Evolutionary conservation across 2,888 invertebrate genomes (phyloP).

Genomic region (Dusona sp.): DNA sequence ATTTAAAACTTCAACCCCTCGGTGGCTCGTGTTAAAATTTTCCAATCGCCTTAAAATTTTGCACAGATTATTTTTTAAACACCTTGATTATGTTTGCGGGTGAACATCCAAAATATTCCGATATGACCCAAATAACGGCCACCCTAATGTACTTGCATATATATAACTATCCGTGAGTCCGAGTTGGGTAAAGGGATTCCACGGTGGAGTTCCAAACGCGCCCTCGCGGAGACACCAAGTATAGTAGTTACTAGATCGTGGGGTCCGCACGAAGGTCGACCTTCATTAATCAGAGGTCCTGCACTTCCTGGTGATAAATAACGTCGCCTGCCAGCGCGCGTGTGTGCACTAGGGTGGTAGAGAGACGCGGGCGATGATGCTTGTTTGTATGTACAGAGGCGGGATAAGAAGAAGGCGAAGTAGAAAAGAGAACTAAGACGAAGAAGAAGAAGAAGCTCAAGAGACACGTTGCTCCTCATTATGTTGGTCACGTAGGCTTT

Average conservation of each 20-base stretch:
- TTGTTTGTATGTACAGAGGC: constrained; percentile 77
- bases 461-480: constrained; percentile 70
- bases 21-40: too few species aligned
- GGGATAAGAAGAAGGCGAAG: constrained; percentile 49
- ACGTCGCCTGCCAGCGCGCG: constrained; percentile 74
- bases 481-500: constrained; percentile 63
- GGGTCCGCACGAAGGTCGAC: constrained; percentile 76
- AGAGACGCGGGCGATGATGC: constrained; percentile 73
- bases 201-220: constrained; percentile 37
- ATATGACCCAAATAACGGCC: too few species aligned
- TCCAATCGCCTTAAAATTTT: too few species aligned
- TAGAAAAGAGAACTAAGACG: constrained; percentile 38
- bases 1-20: too few species aligned
- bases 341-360: constrained; percentile 71
- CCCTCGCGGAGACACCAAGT: constrained; percentile 52
- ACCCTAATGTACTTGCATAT: background rate
- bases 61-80: too few species aligned
- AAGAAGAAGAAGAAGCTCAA: constrained; percentile 57
- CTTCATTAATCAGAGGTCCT: constrained; percentile 82
- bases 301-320: constrained; percentile 84
- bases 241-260: constrained; percentile 73
- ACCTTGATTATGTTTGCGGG: too few species aligned
- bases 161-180: constrained; percentile 21
- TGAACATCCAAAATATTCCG: too few species aligned
- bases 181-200: constrained; percentile 41